These are phyloP conservation scores for Antheraea mylitta DNA, from an alignment of 1,140 invertebrate genomes.

Conservation along the genomic window DNA sequence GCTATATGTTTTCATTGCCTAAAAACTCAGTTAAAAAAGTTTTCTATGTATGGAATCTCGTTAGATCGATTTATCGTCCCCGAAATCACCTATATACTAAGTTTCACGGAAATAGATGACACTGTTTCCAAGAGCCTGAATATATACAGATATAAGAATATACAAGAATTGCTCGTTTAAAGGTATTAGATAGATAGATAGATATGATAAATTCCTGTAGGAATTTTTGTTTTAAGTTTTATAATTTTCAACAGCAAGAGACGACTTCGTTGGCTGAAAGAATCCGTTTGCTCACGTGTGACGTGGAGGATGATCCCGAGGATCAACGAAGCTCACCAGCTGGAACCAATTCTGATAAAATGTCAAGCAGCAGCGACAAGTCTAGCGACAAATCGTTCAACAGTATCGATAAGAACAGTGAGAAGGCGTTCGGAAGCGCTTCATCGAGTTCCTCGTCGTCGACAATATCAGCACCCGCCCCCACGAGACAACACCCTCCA, in stretches of 20 bases:
- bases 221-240: too few species aligned
- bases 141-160: too few species aligned
- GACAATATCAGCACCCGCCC: conserved; percentile 54
- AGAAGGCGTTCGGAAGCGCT: conserved; percentile 69
- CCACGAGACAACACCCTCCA: conserved; percentile 52
- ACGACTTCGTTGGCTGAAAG: conserved; percentile 87
- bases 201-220: too few species aligned
- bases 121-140: too few species aligned
- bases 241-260: conserved; percentile 76
- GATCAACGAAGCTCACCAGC: conserved; percentile 78
- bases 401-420: conserved; percentile 63
- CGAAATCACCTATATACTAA: too few species aligned
- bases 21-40: too few species aligned
- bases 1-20: too few species aligned
- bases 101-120: too few species aligned
- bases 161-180: too few species aligned
- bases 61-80: too few species aligned
- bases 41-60: too few species aligned
- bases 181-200: too few species aligned
- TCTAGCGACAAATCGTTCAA: conserved; percentile 59
- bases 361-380: conserved; percentile 63
- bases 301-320: conserved; percentile 84
- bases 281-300: conserved; percentile 89
- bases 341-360: conserved; percentile 65
- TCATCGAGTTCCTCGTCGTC: conserved; percentile 64